Conservation (phyloP, 2,113 vertebrate species). For the Odocoileus virginianus region DNA sequence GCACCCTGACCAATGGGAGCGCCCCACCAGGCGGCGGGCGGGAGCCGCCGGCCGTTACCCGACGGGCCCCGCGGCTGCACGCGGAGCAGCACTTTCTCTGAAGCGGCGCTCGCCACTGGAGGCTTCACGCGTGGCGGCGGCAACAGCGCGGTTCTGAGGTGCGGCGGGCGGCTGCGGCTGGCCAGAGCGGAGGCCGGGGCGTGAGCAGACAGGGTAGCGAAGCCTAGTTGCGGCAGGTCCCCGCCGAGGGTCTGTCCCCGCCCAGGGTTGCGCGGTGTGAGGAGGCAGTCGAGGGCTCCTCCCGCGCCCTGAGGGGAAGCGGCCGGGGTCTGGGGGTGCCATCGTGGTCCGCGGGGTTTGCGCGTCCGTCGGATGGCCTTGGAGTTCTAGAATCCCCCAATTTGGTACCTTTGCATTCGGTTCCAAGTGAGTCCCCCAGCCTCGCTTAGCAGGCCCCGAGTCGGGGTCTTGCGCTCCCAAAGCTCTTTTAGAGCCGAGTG, state of each 20-base stretch:
- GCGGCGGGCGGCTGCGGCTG: accelerated
- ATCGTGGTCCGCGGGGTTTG: neutral
- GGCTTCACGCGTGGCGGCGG: accelerated
- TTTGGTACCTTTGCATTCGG: accelerated
- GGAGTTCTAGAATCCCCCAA: neutral
- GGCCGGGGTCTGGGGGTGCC: accelerated
- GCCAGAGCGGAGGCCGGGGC: accelerated
- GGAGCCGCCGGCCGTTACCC: slow-evolving; percentile 40
- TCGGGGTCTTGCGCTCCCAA: neutral
- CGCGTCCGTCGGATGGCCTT: accelerated
- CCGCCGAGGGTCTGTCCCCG: accelerated
- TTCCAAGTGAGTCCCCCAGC: accelerated
- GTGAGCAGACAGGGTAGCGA: accelerated
- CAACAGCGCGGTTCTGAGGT: accelerated
- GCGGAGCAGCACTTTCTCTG: accelerated
- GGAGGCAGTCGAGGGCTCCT: neutral
- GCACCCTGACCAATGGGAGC: neutral
- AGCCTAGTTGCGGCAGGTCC: accelerated
- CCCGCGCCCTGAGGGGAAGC: neutral
- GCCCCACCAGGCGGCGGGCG: neutral
- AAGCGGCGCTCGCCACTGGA: accelerated
- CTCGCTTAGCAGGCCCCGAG: accelerated
- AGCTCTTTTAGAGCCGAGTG: accelerated
- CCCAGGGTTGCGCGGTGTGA: accelerated
- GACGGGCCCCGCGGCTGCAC: accelerated